A percentile compares a stretch with the other conserved stretches of the same genome.
phyloP scores from a whole-genome alignment of 2,888 invertebrate species.

The Caprella mutica region DNA sequence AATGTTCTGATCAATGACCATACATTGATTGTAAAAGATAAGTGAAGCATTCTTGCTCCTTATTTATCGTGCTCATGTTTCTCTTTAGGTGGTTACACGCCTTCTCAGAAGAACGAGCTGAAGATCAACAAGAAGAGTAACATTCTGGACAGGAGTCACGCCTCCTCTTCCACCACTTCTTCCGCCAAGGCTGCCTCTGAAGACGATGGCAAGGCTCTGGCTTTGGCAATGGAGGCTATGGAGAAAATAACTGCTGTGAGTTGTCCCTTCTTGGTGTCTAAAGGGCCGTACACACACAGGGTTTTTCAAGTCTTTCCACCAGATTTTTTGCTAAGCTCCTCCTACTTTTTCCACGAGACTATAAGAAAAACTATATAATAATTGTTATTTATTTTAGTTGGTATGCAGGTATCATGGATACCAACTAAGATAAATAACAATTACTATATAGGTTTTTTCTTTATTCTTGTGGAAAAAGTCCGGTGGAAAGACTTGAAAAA shows the following conservation, averaged over 20 bases:
- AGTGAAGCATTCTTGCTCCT: background rate
- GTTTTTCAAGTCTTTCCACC: too few species aligned
- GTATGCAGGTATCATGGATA: too few species aligned
- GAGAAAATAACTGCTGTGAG: constrained; percentile 26
- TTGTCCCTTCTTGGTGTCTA: background rate
- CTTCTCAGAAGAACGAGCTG: constrained; percentile 50
- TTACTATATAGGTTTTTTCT: too few species aligned
- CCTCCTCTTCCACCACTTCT: constrained; percentile 5
- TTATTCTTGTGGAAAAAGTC: too few species aligned
- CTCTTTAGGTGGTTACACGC: constrained; percentile 37
- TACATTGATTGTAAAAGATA: background rate
- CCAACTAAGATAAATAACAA: too few species aligned
- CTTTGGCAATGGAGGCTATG: constrained; percentile 25
- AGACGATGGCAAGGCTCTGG: constrained; percentile 28
- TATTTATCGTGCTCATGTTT: constrained; percentile 8
- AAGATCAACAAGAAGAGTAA: constrained; percentile 61
- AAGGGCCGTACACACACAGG: too few species aligned
- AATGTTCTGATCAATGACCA: too few species aligned
- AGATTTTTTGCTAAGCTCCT: too few species aligned
- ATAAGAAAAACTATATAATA: too few species aligned
- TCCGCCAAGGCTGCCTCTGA: constrained; percentile 14
- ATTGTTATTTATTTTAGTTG: too few species aligned
- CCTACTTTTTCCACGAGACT: too few species aligned
- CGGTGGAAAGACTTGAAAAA: too few species aligned
- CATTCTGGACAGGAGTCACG: constrained; percentile 54